A percentile compares a stretch with the other conserved stretches of the same genome.
Conservation (phyloP, 2,113 vertebrate genomes). For the Epinephelus moara region DNA sequence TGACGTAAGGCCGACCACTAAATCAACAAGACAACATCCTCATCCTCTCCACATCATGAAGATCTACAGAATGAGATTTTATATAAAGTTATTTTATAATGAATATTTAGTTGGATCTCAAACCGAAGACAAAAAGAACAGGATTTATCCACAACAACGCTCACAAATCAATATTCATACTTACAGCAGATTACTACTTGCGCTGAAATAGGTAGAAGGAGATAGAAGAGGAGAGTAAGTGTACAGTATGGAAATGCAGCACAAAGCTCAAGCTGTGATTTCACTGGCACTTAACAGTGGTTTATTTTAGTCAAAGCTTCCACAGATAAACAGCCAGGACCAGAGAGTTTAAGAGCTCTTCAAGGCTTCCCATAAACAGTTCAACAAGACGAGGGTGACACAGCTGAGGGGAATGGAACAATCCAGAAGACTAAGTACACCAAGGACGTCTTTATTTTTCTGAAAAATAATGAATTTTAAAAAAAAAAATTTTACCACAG, state of each 20-base stretch:
- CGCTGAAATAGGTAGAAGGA: neutral
- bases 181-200: neutral
- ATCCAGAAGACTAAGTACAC: neutral
- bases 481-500: neutral
- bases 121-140: neutral
- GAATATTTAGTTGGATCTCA: neutral
- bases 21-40: constrained; percentile 2
- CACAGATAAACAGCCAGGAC: constrained; percentile 43
- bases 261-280: constrained; percentile 1
- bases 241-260: neutral
- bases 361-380: constrained; percentile 47
- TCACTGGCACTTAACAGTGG: constrained; percentile 21
- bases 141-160: neutral
- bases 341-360: constrained; percentile 42
- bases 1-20: neutral
- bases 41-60: neutral
- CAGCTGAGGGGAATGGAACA: neutral
- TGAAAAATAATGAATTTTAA: neutral
- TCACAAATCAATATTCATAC: neutral
- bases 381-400: constrained; percentile 2
- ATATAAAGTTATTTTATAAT: neutral
- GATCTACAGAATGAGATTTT: neutral
- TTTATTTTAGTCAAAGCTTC: constrained; percentile 55
- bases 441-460: neutral
- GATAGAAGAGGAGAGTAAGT: neutral